phyloP scores from a whole-genome alignment of 2,888 invertebrate genomes.

The Chorisops tibialis region DNA sequence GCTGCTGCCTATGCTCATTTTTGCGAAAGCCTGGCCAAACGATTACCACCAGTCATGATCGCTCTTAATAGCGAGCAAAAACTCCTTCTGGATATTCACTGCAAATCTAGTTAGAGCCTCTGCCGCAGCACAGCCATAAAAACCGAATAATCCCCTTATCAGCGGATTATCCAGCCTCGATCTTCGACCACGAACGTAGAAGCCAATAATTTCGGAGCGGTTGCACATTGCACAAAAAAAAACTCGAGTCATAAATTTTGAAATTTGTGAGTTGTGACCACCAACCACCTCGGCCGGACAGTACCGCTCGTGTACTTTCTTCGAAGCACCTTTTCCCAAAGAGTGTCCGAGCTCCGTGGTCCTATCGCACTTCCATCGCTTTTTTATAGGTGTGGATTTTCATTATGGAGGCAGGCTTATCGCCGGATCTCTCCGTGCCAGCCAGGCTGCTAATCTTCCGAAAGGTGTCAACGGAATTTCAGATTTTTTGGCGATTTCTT shows the following conservation, averaged over 20 bases:
- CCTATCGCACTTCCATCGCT: slow-evolving; percentile 10
- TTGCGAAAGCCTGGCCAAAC: no score
- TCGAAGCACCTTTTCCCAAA: slow-evolving; percentile 13
- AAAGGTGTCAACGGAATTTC: slow-evolving; percentile 24
- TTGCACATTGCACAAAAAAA: not conserved
- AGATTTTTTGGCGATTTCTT: slow-evolving; percentile 14
- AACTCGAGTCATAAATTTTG: slow-evolving; percentile 14
- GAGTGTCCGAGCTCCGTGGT: slow-evolving; percentile 9
- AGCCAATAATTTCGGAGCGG: no score
- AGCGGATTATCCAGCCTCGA: no score
- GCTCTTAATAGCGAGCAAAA: no score
- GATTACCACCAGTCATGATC: no score
- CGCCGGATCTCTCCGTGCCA: slow-evolving; percentile 10
- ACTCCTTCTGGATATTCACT: no score
- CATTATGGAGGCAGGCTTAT: slow-evolving; percentile 18
- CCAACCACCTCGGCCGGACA: not conserved
- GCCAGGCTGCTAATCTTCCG: slow-evolving; percentile 17
- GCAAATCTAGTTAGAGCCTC: no score
- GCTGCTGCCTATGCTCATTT: no score
- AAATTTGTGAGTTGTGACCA: slow-evolving; percentile 3
- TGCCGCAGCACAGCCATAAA: no score
- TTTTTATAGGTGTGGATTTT: not conserved
- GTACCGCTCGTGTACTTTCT: not conserved
- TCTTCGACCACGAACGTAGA: no score
- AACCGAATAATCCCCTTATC: no score